Conservation (phyloP, 1,140 invertebrate species). For the Pemphigus obesinymphae region DNA sequence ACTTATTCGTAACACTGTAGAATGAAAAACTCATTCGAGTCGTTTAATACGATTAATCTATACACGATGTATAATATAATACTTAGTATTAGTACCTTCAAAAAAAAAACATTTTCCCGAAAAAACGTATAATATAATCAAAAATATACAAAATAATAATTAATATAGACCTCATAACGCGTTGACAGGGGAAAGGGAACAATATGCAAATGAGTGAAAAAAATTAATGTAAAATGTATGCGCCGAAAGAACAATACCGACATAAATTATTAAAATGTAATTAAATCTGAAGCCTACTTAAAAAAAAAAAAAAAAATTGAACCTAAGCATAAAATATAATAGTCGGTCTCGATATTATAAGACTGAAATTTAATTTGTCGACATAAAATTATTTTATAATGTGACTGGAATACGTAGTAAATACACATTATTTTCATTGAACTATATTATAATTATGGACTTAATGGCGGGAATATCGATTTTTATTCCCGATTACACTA, state of each 20-base stretch:
- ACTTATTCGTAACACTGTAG: neutral
- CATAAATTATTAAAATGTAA: slow-evolving; percentile 11
- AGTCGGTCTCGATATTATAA: neutral
- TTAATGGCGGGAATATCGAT: too few species aligned
- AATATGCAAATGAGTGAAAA: neutral
- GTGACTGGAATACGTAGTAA: neutral
- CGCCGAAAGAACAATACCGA: neutral
- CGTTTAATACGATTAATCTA: neutral
- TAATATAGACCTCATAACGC: neutral
- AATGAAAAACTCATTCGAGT: neutral
- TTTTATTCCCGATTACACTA: too few species aligned
- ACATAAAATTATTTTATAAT: neutral
- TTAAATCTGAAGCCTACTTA: neutral
- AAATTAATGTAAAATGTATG: neutral
- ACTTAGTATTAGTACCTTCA: too few species aligned
- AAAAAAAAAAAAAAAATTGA: neutral
- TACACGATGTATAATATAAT: neutral
- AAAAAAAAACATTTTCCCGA: too few species aligned
- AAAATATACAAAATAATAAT: neutral
- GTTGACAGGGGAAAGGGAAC: neutral
- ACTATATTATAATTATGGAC: neutral
- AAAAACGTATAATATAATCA: neutral
- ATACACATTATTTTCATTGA: too few species aligned
- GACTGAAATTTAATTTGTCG: neutral
- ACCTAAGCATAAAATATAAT: neutral